phyloP scores from a whole-genome alignment of 1,140 invertebrate genomes.

The Hylaeus volcanicus region DNA sequence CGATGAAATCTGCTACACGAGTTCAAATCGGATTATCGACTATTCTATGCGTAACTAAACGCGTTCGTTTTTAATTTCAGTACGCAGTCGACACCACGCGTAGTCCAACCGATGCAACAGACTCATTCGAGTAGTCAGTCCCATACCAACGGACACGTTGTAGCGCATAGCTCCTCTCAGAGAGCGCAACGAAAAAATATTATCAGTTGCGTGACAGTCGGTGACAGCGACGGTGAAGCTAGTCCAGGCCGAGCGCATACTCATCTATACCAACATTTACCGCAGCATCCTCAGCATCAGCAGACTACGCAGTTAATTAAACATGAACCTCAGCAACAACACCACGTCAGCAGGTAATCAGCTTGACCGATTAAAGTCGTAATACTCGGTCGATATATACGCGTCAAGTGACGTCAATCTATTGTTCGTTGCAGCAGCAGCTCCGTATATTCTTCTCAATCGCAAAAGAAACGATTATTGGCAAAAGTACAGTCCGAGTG shows the following conservation, averaged over 20 bases:
- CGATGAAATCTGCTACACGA: slow-evolving; percentile 2
- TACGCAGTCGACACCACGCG: slow-evolving; percentile 77
- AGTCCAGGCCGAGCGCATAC: slow-evolving; percentile 80
- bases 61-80: slow-evolving; percentile 64
- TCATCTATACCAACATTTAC: slow-evolving; percentile 75
- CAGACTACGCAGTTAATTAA: slow-evolving; percentile 81
- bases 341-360: slow-evolving; percentile 75
- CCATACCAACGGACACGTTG: slow-evolving; percentile 65
- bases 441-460: slow-evolving; percentile 83
- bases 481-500: slow-evolving; percentile 93
- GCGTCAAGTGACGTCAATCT: not conserved
- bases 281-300: slow-evolving; percentile 75
- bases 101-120: slow-evolving; percentile 70
- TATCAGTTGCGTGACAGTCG: slow-evolving; percentile 91
- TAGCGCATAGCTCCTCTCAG: slow-evolving; percentile 66
- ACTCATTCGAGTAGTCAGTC: slow-evolving; percentile 68
- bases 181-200: slow-evolving; percentile 84
- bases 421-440: slow-evolving; percentile 61
- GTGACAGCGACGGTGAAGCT: slow-evolving; percentile 89
- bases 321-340: slow-evolving; percentile 82
- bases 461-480: slow-evolving; percentile 93
- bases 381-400: not conserved
- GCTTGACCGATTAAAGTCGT: not conserved
- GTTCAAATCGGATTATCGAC: not conserved
- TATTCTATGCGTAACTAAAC: not conserved